phyloP scores from a whole-genome alignment of 1,140 invertebrate genomes.

The Druon quercuslanigerum region DNA sequence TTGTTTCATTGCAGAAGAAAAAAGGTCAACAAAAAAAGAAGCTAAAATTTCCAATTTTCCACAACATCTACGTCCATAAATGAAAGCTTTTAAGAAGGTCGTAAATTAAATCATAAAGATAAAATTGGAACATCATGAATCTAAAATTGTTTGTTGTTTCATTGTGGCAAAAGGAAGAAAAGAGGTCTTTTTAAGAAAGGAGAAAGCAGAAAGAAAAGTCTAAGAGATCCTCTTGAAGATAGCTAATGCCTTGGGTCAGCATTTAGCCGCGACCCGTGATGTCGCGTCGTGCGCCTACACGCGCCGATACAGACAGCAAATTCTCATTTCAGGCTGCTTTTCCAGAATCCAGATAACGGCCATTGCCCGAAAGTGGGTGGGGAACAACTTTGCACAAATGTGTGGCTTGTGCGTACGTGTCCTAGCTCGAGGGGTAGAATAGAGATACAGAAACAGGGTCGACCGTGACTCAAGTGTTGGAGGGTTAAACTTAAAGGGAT shows the following conservation, averaged over 20 bases:
- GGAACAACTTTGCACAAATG: conserved; percentile 27
- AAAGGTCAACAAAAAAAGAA: too few relatives aligned
- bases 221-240: conserved; percentile 9
- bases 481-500: conserved; percentile 4
- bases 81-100: too few relatives aligned
- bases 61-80: too few relatives aligned
- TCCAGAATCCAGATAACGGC: conserved; percentile 63
- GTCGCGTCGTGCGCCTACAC: conserved; percentile 14
- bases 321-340: conserved; percentile 58
- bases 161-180: neutral
- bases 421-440: neutral
- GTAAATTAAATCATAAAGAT: too few relatives aligned
- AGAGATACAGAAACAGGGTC: conserved; percentile 31
- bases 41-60: too few relatives aligned
- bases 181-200: neutral
- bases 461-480: conserved; percentile 36
- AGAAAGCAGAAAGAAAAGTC: neutral
- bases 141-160: neutral
- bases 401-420: conserved; percentile 29
- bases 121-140: too few relatives aligned
- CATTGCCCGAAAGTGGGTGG: conserved; percentile 54
- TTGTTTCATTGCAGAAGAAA: too few relatives aligned
- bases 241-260: conserved; percentile 49
- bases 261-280: conserved; percentile 56
- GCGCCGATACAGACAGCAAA: conserved; percentile 50